phyloP scores from a whole-genome alignment of 2,113 vertebrate species.

The Tachycineta bicolor region DNA sequence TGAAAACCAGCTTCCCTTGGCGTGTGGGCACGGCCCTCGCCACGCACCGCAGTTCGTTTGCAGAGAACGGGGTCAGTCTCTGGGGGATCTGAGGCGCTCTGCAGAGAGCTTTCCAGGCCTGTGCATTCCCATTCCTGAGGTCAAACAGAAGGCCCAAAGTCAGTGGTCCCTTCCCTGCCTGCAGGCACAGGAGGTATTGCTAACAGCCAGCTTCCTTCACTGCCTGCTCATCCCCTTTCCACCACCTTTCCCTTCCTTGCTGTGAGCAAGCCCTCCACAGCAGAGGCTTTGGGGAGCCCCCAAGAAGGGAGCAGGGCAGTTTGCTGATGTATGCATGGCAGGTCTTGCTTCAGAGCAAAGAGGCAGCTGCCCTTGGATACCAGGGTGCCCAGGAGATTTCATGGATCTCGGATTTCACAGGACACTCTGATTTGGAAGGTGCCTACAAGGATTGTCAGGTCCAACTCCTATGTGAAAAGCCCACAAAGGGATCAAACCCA shows the following conservation, averaged over 20 bases:
- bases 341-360: background rate
- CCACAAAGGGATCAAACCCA: background rate
- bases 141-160: background rate
- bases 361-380: background rate
- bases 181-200: fast-evolving
- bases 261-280: background rate
- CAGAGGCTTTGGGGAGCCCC: background rate
- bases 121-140: background rate
- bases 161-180: background rate
- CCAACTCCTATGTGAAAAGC: background rate
- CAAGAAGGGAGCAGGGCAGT: background rate
- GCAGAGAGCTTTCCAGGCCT: background rate
- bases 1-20: background rate
- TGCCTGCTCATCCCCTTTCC: background rate
- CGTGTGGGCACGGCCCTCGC: fast-evolving
- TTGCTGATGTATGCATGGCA: background rate
- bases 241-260: background rate
- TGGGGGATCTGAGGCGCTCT: background rate
- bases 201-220: background rate
- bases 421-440: background rate
- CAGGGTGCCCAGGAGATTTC: background rate
- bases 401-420: background rate
- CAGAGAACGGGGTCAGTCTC: fast-evolving
- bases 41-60: background rate
- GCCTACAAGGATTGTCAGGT: background rate